phyloP scores from a whole-genome alignment of 2,113 vertebrate genomes.

The Strigops habroptila region DNA sequence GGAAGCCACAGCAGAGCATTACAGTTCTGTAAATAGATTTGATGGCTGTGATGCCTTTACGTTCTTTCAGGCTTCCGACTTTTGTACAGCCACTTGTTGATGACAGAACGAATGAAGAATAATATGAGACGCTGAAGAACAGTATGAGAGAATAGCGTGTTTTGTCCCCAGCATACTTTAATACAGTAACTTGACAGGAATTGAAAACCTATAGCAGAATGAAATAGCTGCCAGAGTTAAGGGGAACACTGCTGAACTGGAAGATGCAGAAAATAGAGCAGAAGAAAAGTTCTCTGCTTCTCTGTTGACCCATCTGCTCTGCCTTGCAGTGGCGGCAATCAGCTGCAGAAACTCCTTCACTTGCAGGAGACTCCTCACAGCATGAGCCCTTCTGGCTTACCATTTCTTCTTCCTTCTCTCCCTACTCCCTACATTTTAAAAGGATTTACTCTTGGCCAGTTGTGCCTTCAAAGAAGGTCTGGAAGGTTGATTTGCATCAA shows the following conservation, averaged over 20 bases:
- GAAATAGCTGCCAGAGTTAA: background rate
- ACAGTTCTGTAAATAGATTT: conserved; percentile 5
- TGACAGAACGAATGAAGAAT: background rate
- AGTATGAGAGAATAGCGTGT: background rate
- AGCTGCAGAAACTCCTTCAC: background rate
- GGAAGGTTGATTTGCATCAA: background rate
- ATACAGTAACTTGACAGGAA: background rate
- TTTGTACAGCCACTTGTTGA: background rate
- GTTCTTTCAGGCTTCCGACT: background rate
- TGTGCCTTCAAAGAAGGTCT: background rate
- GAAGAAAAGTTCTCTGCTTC: background rate
- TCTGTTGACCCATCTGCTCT: background rate
- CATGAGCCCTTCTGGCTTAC: background rate
- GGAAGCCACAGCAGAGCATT: background rate
- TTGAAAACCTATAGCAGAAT: background rate
- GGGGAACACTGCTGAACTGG: background rate
- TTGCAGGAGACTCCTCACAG: background rate
- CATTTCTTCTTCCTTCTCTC: background rate
- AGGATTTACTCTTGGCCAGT: background rate
- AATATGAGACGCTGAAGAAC: background rate
- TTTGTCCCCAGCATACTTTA: background rate
- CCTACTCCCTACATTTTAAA: background rate
- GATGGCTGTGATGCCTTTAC: background rate
- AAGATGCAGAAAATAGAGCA: background rate
- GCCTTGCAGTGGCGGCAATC: background rate